Percentiles rank a stretch among this genome's conserved stretches.
Conservation (phyloP, 2,113 vertebrate species). For the Oncorhynchus gorbuscha region DNA sequence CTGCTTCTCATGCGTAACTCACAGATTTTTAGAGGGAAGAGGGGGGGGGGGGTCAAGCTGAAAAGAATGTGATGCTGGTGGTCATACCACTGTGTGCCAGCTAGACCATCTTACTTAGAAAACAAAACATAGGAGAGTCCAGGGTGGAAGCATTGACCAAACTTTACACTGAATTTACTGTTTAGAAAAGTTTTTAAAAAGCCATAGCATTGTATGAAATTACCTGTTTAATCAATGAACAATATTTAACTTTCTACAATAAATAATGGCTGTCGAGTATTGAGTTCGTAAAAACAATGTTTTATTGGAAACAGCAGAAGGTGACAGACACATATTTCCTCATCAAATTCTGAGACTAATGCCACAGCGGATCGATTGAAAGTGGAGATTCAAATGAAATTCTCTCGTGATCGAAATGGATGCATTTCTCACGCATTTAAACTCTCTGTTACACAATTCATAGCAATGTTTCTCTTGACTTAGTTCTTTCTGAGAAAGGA, state of each 20-base stretch:
- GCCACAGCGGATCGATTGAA: background rate
- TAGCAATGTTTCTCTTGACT: constrained; percentile 29
- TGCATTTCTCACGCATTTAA: constrained; percentile 18
- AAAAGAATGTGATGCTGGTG: constrained; percentile 51
- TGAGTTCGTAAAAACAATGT: no score
- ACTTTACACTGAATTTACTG: background rate
- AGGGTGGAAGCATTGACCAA: constrained; percentile 23
- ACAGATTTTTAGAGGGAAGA: constrained; percentile 31
- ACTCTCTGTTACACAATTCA: constrained; percentile 9
- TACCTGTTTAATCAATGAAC: no score
- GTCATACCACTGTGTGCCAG: constrained; percentile 36
- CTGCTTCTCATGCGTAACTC: constrained; percentile 65
- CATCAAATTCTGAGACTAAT: background rate
- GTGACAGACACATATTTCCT: constrained; percentile 13
- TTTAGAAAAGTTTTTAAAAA: background rate
- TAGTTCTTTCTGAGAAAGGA: constrained; percentile 38
- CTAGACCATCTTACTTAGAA: background rate
- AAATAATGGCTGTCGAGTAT: no score
- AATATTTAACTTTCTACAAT: no score
- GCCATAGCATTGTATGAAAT: no score
- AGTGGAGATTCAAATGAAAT: constrained; percentile 16
- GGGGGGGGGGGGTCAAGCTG: constrained; percentile 28
- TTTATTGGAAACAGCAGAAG: background rate
- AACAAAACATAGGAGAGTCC: background rate
- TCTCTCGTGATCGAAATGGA: constrained; percentile 16